Percentiles rank a stretch among this genome's conserved stretches.
These are phyloP conservation scores for Caenorhabditis latens DNA, from an alignment of 1,140 invertebrate species.

Conservation along the genomic window DNA sequence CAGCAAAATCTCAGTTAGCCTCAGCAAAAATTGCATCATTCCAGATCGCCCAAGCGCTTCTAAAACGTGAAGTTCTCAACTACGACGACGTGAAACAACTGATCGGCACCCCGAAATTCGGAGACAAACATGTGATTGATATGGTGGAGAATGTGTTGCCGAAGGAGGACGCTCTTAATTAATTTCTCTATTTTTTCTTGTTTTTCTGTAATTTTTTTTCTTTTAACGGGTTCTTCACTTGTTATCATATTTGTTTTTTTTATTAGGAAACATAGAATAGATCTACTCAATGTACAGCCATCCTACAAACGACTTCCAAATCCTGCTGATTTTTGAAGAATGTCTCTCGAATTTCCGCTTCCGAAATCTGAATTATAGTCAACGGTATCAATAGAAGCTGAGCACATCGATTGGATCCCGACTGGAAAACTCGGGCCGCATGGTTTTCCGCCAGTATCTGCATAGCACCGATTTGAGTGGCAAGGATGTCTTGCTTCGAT, in stretches of 20 bases:
- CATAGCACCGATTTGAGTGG: slow-evolving; percentile 36
- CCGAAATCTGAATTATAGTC: neutral
- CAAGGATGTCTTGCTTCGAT: neutral
- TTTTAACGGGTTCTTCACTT: neutral
- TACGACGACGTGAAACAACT: slow-evolving; percentile 90
- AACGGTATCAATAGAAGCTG: neutral
- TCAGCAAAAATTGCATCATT: slow-evolving; percentile 58
- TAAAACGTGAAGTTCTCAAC: slow-evolving; percentile 90
- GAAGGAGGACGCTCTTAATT: slow-evolving; percentile 47
- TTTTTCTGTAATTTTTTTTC: neutral
- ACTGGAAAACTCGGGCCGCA: slow-evolving; percentile 38
- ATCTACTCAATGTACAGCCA: slow-evolving; percentile 18
- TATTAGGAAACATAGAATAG: neutral
- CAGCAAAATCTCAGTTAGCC: too few relatives aligned
- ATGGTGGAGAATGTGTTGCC: slow-evolving; percentile 74
- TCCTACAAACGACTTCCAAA: neutral
- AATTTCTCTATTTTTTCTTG: neutral
- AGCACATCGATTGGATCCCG: neutral
- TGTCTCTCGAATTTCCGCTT: slow-evolving; percentile 4
- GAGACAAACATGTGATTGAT: slow-evolving; percentile 82
- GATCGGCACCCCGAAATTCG: slow-evolving; percentile 89
- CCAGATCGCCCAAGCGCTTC: slow-evolving; percentile 87
- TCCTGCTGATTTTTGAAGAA: neutral
- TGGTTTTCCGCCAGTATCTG: slow-evolving; percentile 38
- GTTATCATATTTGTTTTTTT: neutral